phyloP scores from a whole-genome alignment of 2,888 invertebrate genomes.

The Pandemis corylana region DNA sequence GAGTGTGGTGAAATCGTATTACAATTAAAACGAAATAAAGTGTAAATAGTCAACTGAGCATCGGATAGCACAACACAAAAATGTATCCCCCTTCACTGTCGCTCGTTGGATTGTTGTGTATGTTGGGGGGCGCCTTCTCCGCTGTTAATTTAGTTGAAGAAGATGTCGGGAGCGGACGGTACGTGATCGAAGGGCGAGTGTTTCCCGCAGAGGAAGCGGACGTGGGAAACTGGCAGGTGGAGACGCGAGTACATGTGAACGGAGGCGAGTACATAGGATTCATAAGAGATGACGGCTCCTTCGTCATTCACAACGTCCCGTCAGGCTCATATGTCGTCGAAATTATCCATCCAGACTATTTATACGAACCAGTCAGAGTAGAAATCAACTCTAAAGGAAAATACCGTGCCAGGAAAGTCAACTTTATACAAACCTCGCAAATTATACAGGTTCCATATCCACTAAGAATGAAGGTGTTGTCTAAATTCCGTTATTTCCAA shows the following conservation, averaged over 20 bases:
- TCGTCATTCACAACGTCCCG: conserved; percentile 94
- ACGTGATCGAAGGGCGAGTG: conserved; percentile 92
- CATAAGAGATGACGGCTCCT: conserved; percentile 95
- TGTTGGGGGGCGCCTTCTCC: conserved; percentile 52
- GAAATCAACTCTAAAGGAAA: conserved; percentile 99
- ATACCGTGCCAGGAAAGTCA: conserved; percentile 96
- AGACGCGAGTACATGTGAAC: conserved; percentile 92
- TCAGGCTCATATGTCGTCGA: conserved; percentile 98
- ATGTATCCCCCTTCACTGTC: conserved; percentile 25
- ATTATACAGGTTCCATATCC: conserved; percentile 97
- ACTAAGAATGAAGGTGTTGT: conserved; percentile 92
- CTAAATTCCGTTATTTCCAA: conserved; percentile 95
- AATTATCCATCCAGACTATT: conserved; percentile 94
- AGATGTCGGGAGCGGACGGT: conserved; percentile 82
- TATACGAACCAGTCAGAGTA: conserved; percentile 97
- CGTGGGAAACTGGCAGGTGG: conserved; percentile 89
- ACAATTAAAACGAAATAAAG: neutral
- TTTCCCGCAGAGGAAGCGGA: conserved; percentile 88
- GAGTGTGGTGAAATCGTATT: neutral
- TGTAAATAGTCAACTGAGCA: neutral
- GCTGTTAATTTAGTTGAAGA: conserved; percentile 67
- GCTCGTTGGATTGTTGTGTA: conserved; percentile 40
- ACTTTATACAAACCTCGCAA: conserved; percentile 95
- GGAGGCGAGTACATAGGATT: conserved; percentile 96
- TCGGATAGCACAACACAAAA: neutral